Evolutionary conservation across 2,888 invertebrate species (phyloP).

Genomic region (Tipula unca): DNA sequence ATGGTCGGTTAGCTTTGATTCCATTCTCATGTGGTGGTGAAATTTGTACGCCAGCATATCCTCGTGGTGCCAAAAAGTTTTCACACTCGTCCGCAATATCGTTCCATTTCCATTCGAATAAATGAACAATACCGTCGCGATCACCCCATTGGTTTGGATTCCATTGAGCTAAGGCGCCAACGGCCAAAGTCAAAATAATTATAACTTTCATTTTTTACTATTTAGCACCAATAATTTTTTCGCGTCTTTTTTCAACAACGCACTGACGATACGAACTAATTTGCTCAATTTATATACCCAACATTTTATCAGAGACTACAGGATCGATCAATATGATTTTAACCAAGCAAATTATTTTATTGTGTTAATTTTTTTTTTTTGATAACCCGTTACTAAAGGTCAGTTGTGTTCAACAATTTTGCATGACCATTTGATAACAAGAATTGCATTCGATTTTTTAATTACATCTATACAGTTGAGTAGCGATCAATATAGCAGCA

Average conservation of each 20-base stretch:
- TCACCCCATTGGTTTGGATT: constrained; percentile 50
- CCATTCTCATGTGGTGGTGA: constrained; percentile 17
- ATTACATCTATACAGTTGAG: too few species aligned
- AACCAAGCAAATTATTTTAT: too few species aligned
- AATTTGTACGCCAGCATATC: constrained; percentile 64
- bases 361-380: too few species aligned
- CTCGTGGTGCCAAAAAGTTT: constrained; percentile 60
- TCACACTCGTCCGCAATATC: constrained; percentile 77
- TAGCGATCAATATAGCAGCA: too few species aligned
- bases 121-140: constrained; percentile 59
- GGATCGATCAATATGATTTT: too few species aligned
- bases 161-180: constrained; percentile 39
- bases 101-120: constrained; percentile 76
- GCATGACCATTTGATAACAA: too few species aligned
- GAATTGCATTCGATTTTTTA: too few species aligned
- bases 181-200: background rate
- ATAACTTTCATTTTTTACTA: background rate
- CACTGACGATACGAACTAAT: background rate
- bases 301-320: background rate
- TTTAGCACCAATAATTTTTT: background rate
- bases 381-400: too few species aligned
- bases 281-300: background rate
- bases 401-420: too few species aligned
- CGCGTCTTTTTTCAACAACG: background rate
- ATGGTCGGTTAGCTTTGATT: constrained; percentile 55